phyloP scores from a whole-genome alignment of 2,797 vertebrate species.

The Alca torda region DNA sequence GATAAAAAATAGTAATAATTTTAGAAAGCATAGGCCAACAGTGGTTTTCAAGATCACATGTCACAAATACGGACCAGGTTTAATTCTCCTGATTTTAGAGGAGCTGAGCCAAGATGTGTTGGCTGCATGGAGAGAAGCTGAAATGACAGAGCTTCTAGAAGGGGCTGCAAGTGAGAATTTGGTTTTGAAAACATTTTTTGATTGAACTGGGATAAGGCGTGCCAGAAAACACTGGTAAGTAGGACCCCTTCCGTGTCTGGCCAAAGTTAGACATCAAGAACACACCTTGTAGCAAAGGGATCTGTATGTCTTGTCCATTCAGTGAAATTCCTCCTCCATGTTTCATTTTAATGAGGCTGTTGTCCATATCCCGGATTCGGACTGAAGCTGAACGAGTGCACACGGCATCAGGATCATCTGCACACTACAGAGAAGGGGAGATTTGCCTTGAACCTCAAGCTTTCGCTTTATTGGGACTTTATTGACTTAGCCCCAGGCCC shows the following conservation, averaged over 20 bases:
- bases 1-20: background rate
- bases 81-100: background rate
- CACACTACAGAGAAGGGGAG: constrained; percentile 81
- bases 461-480: background rate
- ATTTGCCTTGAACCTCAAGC: background rate
- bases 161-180: background rate
- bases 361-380: constrained; percentile 81
- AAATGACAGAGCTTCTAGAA: background rate
- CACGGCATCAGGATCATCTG: constrained; percentile 89
- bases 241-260: background rate
- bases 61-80: background rate
- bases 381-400: constrained; percentile 89
- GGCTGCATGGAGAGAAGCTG: background rate
- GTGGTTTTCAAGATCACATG: background rate
- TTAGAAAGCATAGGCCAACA: background rate
- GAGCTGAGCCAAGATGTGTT: background rate
- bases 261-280: background rate
- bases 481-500: background rate
- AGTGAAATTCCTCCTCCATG: constrained; percentile 89
- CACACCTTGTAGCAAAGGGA: constrained; percentile 88
- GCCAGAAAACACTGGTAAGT: background rate
- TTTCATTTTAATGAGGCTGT: constrained; percentile 89
- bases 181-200: background rate
- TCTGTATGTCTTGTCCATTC: constrained; percentile 89
- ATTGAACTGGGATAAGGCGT: background rate